Evolutionary conservation across 2,113 vertebrate species (phyloP).

Genomic region (Apaloderma vittatum): DNA sequence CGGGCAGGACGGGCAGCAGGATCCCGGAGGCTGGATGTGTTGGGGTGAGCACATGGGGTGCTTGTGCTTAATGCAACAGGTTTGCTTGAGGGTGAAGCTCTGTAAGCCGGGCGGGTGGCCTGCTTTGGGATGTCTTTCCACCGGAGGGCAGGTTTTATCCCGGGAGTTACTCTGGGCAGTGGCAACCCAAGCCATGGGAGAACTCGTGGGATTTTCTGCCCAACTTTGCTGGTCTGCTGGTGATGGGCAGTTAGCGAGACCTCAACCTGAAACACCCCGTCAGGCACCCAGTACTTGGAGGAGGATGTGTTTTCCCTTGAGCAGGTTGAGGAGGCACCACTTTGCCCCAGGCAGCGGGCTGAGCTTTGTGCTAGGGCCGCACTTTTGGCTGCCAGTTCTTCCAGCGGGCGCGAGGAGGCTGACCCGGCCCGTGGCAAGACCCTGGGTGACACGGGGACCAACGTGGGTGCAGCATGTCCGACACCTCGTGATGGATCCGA

Average conservation of each 20-base stretch:
- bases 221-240: neutral
- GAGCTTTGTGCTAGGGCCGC: neutral
- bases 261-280: neutral
- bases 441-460: neutral
- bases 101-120: neutral
- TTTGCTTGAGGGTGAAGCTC: neutral
- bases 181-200: neutral
- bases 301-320: neutral
- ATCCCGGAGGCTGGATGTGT: neutral
- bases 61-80: neutral
- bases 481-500: neutral
- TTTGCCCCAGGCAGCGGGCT: rapidly evolving
- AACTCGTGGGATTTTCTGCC: neutral
- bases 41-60: rapidly evolving
- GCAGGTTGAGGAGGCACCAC: neutral
- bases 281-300: neutral
- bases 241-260: neutral
- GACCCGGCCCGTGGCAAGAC: neutral
- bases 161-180: neutral
- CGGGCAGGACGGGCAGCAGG: neutral
- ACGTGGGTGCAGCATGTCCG: neutral
- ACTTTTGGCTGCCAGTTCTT: neutral
- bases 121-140: neutral
- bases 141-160: neutral
- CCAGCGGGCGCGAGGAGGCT: neutral